Percentiles rank a stretch among this genome's conserved stretches.
phyloP scores from a whole-genome alignment of 2,113 vertebrate species.

The Muntiacus muntjak region DNA sequence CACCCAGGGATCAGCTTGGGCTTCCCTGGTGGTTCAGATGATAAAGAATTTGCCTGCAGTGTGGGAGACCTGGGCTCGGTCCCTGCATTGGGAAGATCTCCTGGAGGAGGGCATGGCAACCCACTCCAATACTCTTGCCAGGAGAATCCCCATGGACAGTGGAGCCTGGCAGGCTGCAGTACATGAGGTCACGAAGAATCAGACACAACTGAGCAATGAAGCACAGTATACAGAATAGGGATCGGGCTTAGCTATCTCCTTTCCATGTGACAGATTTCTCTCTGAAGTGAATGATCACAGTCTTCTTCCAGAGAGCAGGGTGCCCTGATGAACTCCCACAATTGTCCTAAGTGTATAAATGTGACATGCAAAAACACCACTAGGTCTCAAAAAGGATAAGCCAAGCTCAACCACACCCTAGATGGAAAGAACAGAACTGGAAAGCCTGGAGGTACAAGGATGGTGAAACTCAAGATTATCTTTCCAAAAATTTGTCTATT shows the following conservation, averaged over 20 bases:
- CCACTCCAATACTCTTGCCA: background rate
- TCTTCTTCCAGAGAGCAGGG: background rate
- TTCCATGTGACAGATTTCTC: background rate
- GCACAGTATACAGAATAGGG: background rate
- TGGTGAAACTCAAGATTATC: background rate
- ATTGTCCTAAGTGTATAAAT: background rate
- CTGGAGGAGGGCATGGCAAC: background rate
- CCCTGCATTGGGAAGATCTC: background rate
- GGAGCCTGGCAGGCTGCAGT: background rate
- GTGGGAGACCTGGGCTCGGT: background rate
- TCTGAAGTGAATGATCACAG: background rate
- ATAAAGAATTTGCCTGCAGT: background rate
- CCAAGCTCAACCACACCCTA: background rate
- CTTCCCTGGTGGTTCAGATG: background rate
- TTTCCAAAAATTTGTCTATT: background rate
- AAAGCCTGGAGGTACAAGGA: background rate
- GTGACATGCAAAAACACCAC: background rate
- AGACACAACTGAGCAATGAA: background rate
- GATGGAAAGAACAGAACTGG: background rate
- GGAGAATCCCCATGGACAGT: background rate
- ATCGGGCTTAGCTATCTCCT: conserved; percentile 19
- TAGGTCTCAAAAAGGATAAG: background rate
- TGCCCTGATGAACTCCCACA: background rate
- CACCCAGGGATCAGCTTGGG: background rate
- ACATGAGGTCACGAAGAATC: background rate